Evolutionary conservation across 2,797 vertebrate genomes (phyloP).

Genomic region (Pseudochirops cupreus): DNA sequence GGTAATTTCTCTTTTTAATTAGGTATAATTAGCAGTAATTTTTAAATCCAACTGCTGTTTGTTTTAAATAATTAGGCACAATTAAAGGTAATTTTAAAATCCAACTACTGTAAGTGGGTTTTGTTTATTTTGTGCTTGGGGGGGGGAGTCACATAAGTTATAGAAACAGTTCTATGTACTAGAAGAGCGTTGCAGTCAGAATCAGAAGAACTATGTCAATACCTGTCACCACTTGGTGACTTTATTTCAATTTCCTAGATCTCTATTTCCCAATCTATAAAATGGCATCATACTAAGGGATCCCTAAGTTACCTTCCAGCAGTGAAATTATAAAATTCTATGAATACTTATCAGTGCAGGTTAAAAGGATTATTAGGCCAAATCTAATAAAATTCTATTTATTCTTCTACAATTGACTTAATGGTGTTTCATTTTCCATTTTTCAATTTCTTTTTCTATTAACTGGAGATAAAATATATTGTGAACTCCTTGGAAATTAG

Average conservation of each 20-base stretch:
- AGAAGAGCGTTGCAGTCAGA: neutral
- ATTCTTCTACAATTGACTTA: neutral
- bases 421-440: neutral
- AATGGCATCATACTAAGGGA: neutral
- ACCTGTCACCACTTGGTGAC: neutral
- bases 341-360: neutral
- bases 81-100: neutral
- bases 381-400: neutral
- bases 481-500: neutral
- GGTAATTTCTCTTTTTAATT: slow-evolving; percentile 13
- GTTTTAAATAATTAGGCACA: neutral
- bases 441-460: neutral
- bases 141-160: neutral
- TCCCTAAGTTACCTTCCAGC: neutral
- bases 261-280: neutral
- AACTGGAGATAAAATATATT: neutral
- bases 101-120: neutral
- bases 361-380: neutral
- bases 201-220: neutral
- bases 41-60: neutral
- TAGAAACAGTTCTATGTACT: neutral
- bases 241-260: neutral
- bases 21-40: neutral
- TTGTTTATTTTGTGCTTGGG: neutral
- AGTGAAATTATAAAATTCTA: neutral